phyloP scores from a whole-genome alignment of 2,113 vertebrate species.

The Sitta europaea region DNA sequence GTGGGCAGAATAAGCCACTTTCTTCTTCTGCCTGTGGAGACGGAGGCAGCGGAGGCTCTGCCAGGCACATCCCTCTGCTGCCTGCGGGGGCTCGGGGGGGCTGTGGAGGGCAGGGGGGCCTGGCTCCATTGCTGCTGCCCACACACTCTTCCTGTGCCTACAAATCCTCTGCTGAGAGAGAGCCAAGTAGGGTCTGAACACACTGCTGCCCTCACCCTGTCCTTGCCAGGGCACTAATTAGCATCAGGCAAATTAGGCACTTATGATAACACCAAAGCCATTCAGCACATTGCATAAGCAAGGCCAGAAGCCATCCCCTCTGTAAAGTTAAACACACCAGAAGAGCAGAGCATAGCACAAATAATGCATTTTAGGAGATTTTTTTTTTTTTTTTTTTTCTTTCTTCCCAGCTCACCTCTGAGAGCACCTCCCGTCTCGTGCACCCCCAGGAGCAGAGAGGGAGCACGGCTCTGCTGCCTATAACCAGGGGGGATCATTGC shows the following conservation, averaged over 20 bases:
- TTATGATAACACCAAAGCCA: rapidly evolving
- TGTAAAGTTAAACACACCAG: rapidly evolving
- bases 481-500: background rate
- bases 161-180: background rate
- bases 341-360: background rate
- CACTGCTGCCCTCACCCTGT: rapidly evolving
- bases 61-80: rapidly evolving
- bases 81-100: rapidly evolving
- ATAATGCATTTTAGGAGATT: rapidly evolving
- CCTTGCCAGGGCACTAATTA: background rate
- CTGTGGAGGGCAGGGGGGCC: rapidly evolving
- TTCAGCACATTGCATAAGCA: rapidly evolving
- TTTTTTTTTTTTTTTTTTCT: too few species aligned
- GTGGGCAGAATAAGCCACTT: background rate
- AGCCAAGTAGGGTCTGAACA: rapidly evolving
- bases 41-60: background rate
- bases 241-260: rapidly evolving
- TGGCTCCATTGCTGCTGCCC: background rate
- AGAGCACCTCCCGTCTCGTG: rapidly evolving
- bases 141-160: rapidly evolving
- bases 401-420: background rate
- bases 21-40: background rate
- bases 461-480: background rate
- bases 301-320: rapidly evolving
- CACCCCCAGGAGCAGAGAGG: rapidly evolving